Percentiles rank a stretch among this genome's conserved stretches.
phyloP scores from a whole-genome alignment of 2,888 invertebrate genomes.

The Nineta flava region DNA sequence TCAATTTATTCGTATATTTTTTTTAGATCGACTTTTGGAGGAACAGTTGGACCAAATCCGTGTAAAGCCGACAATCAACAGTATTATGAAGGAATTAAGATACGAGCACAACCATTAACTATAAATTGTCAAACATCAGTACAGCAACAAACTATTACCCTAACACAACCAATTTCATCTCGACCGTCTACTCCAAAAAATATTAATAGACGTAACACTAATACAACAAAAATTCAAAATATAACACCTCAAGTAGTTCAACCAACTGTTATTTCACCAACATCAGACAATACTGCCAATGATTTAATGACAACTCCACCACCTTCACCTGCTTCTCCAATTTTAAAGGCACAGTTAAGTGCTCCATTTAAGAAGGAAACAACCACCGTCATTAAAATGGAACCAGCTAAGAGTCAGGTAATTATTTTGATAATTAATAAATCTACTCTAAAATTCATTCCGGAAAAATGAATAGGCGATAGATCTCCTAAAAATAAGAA shows the following conservation, averaged over 20 bases:
- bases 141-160: constrained; percentile 16
- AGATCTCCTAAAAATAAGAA: too few relatives aligned
- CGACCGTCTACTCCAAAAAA: constrained; percentile 3
- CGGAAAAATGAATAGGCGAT: too few relatives aligned
- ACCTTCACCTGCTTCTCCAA: constrained; percentile 56
- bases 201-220: constrained; percentile 6
- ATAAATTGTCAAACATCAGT: constrained; percentile 26
- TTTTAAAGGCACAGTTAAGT: constrained; percentile 71
- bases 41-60: constrained; percentile 65
- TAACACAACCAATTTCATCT: constrained; percentile 11
- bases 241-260: neutral
- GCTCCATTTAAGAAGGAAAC: constrained; percentile 40
- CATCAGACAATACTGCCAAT: constrained; percentile 13
- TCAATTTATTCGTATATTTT: constrained; percentile 7
- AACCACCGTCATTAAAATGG: constrained; percentile 25
- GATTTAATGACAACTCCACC: constrained; percentile 18
- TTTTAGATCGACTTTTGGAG: constrained; percentile 66
- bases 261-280: constrained; percentile 10
- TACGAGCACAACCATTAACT: constrained; percentile 41
- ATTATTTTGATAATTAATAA: constrained; percentile 19
- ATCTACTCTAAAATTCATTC: neutral
- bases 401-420: constrained; percentile 40
- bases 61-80: constrained; percentile 38
- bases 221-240: constrained; percentile 10
- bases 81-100: constrained; percentile 52